Base-by-base conservation (phyloP, 2,888 invertebrate genomes). In the Eretmocerus hayati region DNA sequence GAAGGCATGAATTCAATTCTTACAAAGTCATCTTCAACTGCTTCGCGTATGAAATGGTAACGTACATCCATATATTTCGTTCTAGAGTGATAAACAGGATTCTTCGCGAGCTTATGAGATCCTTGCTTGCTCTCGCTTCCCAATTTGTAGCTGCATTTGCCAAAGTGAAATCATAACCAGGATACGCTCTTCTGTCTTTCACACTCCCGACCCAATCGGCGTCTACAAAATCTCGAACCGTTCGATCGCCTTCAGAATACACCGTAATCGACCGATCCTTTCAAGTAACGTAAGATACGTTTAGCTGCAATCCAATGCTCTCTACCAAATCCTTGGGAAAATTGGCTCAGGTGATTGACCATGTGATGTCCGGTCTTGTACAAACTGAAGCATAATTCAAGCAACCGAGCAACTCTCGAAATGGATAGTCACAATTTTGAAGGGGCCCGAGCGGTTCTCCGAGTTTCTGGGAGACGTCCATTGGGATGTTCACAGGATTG, bases 21-120 rank as follows among this genome's bases (percentile, higher is more conserved):
- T 11, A 57, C 32, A 1, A 46, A 40, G 9, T 45, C 16, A 21
- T 50, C 30, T 6, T 23, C 5, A 4, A 58, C n/a, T 0, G 42
- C 46, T 8, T 56, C 48, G 2, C 53, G 41, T 1, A 56, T 40
- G 42, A 55, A 55, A 20, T 55, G 52, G 20, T 45, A 49, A 19
- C 55, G 41, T 4, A 56, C 53, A 22, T 53, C 51, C 33, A 55
- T 56, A 40, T 56, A 54, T 31, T 57, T 57, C 1, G 52, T 41
- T 30, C 54, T 37, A 9, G 37, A n/a, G 30, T 57, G 56, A 19
- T 39, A 49, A 1, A 56, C 48, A 2, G 54, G 53, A 42, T 57
- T 53, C 2, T 33, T 46, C 1, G 50, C 53, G 3, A 58, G 36
- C 21, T 33, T 48, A 36, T 38, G 48, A 1, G 56, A 54, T 1